Conservation (phyloP, 2,113 vertebrate species). For the Sitta europaea region DNA sequence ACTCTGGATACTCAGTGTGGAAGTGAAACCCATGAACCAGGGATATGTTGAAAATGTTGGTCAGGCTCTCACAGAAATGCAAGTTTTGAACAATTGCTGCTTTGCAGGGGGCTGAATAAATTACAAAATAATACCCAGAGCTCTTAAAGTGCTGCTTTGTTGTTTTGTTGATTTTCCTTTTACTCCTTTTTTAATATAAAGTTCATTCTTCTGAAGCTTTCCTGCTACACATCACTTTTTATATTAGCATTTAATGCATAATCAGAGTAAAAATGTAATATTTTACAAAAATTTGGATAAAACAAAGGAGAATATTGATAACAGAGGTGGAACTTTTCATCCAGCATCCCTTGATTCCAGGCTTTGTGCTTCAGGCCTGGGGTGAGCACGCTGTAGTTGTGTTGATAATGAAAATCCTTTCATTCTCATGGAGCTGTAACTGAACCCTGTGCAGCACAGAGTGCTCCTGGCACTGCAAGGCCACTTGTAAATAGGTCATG, state of each 20-base stretch:
- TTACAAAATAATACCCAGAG: background rate
- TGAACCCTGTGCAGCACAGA: background rate
- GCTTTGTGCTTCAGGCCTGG: background rate
- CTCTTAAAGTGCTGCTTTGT: background rate
- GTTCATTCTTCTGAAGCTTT: background rate
- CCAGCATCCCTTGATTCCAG: background rate
- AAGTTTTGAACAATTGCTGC: background rate
- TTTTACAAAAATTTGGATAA: background rate
- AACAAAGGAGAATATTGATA: background rate
- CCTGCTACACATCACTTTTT: background rate
- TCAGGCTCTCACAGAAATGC: background rate
- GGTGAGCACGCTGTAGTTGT: background rate
- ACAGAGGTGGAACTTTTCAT: background rate
- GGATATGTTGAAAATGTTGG: background rate
- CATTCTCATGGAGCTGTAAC: background rate
- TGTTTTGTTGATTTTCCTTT: background rate
- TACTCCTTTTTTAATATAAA: background rate
- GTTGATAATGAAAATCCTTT: background rate
- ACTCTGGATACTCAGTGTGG: background rate
- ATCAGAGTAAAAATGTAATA: background rate
- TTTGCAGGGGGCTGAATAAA: background rate
- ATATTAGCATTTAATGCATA: background rate
- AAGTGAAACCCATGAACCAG: background rate
- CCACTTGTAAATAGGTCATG: constrained; percentile 28
- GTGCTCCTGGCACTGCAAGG: constrained; percentile 26